phyloP scores from a whole-genome alignment of 2,888 invertebrate genomes.

The Tipula confusa region DNA sequence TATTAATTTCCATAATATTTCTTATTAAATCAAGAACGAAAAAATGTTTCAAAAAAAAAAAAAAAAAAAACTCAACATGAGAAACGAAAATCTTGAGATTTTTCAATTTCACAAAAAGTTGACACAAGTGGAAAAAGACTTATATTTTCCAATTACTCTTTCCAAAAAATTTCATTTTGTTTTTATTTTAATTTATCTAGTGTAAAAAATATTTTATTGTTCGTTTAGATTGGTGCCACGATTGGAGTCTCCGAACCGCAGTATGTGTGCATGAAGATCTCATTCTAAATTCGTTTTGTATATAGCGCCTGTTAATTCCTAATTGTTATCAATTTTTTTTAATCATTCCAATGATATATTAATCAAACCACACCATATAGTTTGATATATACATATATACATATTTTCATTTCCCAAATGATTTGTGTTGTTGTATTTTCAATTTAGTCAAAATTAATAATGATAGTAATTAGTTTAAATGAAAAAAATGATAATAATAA shows the following conservation, averaged over 20 bases:
- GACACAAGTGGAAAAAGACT: slow-evolving; percentile 20
- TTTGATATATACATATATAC: background rate
- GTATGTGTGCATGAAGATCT: background rate
- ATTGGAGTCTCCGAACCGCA: background rate
- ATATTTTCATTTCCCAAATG: background rate
- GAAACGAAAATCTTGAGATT: slow-evolving; percentile 12
- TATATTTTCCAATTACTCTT: slow-evolving; percentile 25
- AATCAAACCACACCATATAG: background rate
- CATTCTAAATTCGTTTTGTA: background rate
- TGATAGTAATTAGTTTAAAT: slow-evolving; percentile 16
- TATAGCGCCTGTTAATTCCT: background rate
- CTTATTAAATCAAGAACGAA: slow-evolving; percentile 3
- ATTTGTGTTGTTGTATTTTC: background rate
- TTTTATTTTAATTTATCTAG: slow-evolving; percentile 12
- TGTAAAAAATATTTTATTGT: slow-evolving; percentile 3
- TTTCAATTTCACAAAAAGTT: slow-evolving; percentile 25
- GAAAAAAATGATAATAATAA: slow-evolving; percentile 3
- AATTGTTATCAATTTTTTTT: background rate
- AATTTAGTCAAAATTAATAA: slow-evolving; percentile 1
- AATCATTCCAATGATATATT: background rate
- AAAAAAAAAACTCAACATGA: background rate
- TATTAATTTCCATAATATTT: slow-evolving; percentile 25
- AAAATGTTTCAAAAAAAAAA: no score
- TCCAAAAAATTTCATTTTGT: background rate
- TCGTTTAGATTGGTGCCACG: background rate